These are phyloP conservation scores for Chroicocephalus ridibundus DNA, from an alignment of 2,113 vertebrate species.

Conservation along the genomic window DNA sequence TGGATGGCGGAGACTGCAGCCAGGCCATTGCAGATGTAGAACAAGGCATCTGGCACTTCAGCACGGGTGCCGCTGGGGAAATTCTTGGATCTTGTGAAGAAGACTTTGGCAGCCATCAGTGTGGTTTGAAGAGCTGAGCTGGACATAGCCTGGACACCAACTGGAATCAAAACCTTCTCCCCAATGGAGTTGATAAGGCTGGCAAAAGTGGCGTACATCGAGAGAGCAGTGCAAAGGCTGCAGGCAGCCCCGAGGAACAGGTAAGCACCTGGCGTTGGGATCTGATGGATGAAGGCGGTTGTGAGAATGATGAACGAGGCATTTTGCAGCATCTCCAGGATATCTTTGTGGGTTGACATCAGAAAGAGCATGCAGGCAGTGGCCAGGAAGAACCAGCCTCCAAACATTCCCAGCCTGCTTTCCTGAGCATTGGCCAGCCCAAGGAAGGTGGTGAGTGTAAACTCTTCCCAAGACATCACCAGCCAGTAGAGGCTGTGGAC, in stretches of 20 bases:
- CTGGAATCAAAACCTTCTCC: constrained; percentile 84
- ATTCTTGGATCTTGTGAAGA: not conserved
- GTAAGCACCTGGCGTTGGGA: constrained; percentile 69
- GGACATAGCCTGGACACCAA: constrained; percentile 77
- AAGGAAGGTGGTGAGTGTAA: constrained; percentile 66
- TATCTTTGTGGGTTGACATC: constrained; percentile 79
- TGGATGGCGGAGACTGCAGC: constrained; percentile 82
- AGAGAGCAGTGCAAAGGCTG: constrained; percentile 73
- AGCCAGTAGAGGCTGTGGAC: constrained; percentile 85
- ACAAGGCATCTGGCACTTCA: constrained; percentile 78
- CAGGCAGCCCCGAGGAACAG: constrained; percentile 83
- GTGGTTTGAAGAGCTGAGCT: constrained; percentile 62
- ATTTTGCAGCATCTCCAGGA: constrained; percentile 83
- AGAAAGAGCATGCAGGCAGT: constrained; percentile 75
- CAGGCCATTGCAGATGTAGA: constrained; percentile 86
- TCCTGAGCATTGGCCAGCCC: not conserved
- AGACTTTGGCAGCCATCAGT: not conserved
- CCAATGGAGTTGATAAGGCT: constrained; percentile 86
- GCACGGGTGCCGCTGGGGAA: not conserved
- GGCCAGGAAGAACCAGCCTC: constrained; percentile 85
- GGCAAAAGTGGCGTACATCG: constrained; percentile 81
- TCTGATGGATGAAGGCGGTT: constrained; percentile 79
- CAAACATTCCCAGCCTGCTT: constrained; percentile 76
- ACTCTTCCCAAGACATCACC: constrained; percentile 86
- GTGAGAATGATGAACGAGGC: constrained; percentile 80